Percentiles rank a stretch among this genome's conserved stretches.
These are phyloP conservation scores for Micrasema longulum DNA, from an alignment of 1,140 invertebrate genomes.

Conservation along the genomic window DNA sequence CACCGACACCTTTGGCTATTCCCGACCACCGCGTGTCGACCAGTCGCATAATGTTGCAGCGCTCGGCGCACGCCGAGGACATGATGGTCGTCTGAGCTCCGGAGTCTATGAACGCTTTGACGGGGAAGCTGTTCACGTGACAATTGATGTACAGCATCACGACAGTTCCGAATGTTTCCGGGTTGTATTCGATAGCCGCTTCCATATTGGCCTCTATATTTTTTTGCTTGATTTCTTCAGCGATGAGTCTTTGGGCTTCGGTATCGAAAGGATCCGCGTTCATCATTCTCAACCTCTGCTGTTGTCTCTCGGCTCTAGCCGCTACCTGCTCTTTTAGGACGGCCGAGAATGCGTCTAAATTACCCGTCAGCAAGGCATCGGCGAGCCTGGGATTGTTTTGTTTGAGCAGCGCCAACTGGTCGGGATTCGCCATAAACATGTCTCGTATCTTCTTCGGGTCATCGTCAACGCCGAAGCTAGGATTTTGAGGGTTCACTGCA, in stretches of 20 bases:
- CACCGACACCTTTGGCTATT: constrained; percentile 95
- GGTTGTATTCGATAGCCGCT: constrained; percentile 97
- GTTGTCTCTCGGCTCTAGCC: constrained; percentile 81
- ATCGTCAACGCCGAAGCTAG: constrained; percentile 73
- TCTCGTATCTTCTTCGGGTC: constrained; percentile 91
- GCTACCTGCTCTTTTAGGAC: constrained; percentile 87
- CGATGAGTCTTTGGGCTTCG: constrained; percentile 93
- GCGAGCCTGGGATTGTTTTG: constrained; percentile 94
- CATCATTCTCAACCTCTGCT: constrained; percentile 88
- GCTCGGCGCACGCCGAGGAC: constrained; percentile 91
- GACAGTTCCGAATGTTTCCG: constrained; percentile 97
- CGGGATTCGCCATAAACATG: constrained; percentile 92
- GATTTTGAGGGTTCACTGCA: constrained; percentile 52
- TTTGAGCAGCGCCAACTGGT: constrained; percentile 89
- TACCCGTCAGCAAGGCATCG: constrained; percentile 88
- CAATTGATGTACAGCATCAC: constrained; percentile 98
- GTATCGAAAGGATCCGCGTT: constrained; percentile 95
- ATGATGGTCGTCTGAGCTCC: constrained; percentile 95
- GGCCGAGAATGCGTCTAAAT: constrained; percentile 84
- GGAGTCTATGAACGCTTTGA: constrained; percentile 98
- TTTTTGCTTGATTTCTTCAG: constrained; percentile 94
- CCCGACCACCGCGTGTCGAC: constrained; percentile 96
- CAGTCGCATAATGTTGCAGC: constrained; percentile 95
- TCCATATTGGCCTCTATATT: constrained; percentile 99
- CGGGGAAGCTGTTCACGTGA: constrained; percentile 93